Conservation (phyloP, 2,113 vertebrate genomes). For the Acanthochromis polyacanthus region DNA sequence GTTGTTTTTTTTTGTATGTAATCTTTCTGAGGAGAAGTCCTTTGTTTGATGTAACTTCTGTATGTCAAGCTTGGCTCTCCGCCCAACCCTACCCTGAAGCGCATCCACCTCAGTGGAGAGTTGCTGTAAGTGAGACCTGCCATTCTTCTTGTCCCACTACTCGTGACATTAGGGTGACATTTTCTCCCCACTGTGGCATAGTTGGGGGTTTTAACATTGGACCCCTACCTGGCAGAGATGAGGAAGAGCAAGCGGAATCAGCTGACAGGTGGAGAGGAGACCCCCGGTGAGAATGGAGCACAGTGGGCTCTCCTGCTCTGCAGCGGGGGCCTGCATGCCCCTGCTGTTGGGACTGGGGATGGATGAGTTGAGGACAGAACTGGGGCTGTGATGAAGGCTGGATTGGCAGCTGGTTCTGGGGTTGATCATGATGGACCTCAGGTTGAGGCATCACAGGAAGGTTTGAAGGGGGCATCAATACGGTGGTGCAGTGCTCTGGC, state of each 20-base stretch:
- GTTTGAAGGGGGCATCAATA: constrained; percentile 52
- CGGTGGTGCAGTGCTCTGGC: constrained; percentile 46
- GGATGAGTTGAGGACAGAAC: constrained; percentile 32
- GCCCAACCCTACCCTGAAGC: constrained; percentile 67
- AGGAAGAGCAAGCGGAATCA: constrained; percentile 61
- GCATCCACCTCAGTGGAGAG: constrained; percentile 55
- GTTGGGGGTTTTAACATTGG: constrained; percentile 50
- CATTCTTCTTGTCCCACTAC: constrained; percentile 66
- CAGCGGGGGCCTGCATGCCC: constrained; percentile 46
- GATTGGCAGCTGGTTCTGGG: constrained; percentile 18
- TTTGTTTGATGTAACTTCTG: constrained; percentile 42
- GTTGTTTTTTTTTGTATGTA: constrained; percentile 39
- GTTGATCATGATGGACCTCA: constrained; percentile 29
- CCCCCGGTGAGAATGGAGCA: constrained; percentile 63
- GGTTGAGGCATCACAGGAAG: constrained; percentile 11
- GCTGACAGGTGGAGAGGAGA: constrained; percentile 59
- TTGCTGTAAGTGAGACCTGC: constrained; percentile 64
- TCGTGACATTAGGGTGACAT: constrained; percentile 79
- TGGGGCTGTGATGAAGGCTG: constrained; percentile 56
- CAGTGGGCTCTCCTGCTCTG: constrained; percentile 56
- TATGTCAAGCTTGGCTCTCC: constrained; percentile 18
- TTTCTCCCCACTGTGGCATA: constrained; percentile 74
- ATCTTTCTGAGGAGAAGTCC: constrained; percentile 29
- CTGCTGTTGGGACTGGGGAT: constrained; percentile 61
- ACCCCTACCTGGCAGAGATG: constrained; percentile 80